These are phyloP conservation scores for Ia io DNA, from an alignment of 2,113 vertebrate species.

Conservation along the genomic window DNA sequence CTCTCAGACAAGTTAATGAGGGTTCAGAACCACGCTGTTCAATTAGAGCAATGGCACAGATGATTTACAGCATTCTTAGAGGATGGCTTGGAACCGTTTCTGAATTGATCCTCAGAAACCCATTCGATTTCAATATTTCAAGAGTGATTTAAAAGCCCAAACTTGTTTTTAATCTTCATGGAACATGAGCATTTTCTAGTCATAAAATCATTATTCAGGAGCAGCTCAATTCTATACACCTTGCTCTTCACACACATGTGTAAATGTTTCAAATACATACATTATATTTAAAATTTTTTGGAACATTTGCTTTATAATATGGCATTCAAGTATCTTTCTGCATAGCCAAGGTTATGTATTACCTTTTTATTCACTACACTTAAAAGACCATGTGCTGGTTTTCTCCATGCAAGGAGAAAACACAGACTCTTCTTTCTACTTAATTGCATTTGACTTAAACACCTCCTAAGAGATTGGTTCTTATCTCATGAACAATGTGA, in stretches of 20 bases:
- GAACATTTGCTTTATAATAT: conserved; percentile 12
- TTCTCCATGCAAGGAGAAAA: conserved; percentile 39
- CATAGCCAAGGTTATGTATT: neutral
- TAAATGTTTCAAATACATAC: neutral
- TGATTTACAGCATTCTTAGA: conserved; percentile 68
- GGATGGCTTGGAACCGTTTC: conserved; percentile 48
- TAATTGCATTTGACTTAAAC: conserved; percentile 45
- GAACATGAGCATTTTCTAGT: conserved; percentile 2
- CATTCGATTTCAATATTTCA: conserved; percentile 53
- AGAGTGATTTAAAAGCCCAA: conserved; percentile 50
- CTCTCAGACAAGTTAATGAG: conserved; percentile 71
- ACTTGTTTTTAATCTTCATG: conserved; percentile 46
- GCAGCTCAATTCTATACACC: neutral
- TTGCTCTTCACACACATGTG: neutral
- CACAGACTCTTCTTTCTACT: conserved; percentile 7
- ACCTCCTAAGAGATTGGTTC: conserved; percentile 44
- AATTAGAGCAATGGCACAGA: conserved; percentile 59
- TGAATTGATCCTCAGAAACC: conserved; percentile 57
- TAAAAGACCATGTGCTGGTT: neutral
- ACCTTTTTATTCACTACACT: neutral
- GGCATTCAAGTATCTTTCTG: neutral
- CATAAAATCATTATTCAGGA: conserved; percentile 18
- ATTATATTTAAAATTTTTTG: neutral
- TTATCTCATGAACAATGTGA: conserved; percentile 24
- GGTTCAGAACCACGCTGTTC: conserved; percentile 50